Base-by-base conservation (phyloP, 2,888 invertebrate genomes). In the Pandemis heparana region DNA sequence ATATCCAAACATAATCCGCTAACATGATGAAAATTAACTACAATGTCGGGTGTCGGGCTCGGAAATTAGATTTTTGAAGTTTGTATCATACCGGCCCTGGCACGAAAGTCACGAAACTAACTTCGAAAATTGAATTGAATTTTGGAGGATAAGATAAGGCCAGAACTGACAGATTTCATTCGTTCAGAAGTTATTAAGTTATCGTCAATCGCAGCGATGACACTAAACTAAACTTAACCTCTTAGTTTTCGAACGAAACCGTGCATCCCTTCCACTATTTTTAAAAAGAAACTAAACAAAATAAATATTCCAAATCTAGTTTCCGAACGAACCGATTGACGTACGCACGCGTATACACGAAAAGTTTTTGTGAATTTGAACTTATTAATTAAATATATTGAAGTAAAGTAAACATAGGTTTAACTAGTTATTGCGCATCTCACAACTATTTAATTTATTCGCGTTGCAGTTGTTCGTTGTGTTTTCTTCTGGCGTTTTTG, bases 321-420 rank as follows among this genome's bases (percentile, higher is more conserved):
- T 83, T 82, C 82, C 65, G 81, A 84, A 83, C 81, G 82, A 66
- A 78, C 66, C 71, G 70, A 77, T 80, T 76, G 79, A 79, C 82
- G 80, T 78, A 75, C 77, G 65, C 70, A 82, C 61, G 71, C 56
- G 23, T 23, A 56, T 4, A 66, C 61, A 43, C 51, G 51, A 70
- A 59, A 70, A 67, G 69, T 71, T 65, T 18, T 63, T 38, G 51
- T 32, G 66, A 56, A 66, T 62, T 67, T 73, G 63, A 38, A 64
- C 7, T 60, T 56, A 5, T 41, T 7, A 75, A 76, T 76, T 18
- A 84, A 82, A 83, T 81, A 84, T 82, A 83, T 83, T 85, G 80
- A 82, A 84, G 70, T 23, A 62, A 23, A 48, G 48, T 56, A 18
- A 56, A 59, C 39, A 62, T 14, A 7, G n/a, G 12, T 39, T 38